Conservation (phyloP, 35 echinoderm and acorn worm species). For the Apostichopus californicus region DNA sequence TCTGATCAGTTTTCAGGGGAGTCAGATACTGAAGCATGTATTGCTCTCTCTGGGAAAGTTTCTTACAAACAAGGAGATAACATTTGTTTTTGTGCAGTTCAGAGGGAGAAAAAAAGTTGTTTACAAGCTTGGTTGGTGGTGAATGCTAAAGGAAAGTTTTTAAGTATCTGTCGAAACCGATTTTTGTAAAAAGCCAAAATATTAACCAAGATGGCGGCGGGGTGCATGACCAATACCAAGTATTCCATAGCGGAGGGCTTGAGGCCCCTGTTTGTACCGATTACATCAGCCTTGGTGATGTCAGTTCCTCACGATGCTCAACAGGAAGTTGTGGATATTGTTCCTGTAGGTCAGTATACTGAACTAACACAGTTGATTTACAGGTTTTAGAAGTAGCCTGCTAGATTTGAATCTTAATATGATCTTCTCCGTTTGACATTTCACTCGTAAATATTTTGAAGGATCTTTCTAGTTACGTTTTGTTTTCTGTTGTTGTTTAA, state of each 20-base stretch:
- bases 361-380: too few relatives aligned
- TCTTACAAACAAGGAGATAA: too few relatives aligned
- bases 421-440: background rate
- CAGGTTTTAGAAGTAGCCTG: background rate
- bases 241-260: slow-evolving; percentile 16
- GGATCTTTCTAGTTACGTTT: background rate
- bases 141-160: too few relatives aligned
- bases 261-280: slow-evolving; percentile 44
- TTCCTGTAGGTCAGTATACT: slow-evolving; percentile 46
- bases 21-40: too few relatives aligned
- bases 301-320: slow-evolving; percentile 36
- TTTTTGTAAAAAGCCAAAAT: too few relatives aligned
- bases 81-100: too few relatives aligned
- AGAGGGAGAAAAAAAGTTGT: too few relatives aligned
- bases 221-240: background rate
- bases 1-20: too few relatives aligned
- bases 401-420: background rate
- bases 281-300: slow-evolving; percentile 50
- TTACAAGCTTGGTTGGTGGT: too few relatives aligned
- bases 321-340: slow-evolving; percentile 38
- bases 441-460: background rate
- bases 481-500: too few relatives aligned
- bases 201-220: slow-evolving; percentile 12
- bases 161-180: too few relatives aligned
- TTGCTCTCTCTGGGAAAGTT: too few relatives aligned